phyloP scores from a whole-genome alignment of 1,140 invertebrate species.

The Limonius californicus region DNA sequence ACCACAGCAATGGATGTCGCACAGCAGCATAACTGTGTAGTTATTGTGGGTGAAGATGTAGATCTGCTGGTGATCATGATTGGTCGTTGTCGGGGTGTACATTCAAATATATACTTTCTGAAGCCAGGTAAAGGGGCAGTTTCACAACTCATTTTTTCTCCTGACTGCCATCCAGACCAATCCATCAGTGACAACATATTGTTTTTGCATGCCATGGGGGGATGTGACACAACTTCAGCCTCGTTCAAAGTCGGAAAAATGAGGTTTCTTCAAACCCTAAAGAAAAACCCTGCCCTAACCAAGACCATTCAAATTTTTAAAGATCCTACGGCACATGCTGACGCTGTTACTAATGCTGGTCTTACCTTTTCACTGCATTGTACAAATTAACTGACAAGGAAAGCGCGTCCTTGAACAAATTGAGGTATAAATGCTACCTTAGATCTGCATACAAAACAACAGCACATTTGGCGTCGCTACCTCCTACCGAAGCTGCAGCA shows the following conservation, averaged over 20 bases:
- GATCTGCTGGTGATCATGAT: conserved; percentile 22
- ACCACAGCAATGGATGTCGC: conserved; percentile 14
- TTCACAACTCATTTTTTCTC: neutral
- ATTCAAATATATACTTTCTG: conserved; percentile 17
- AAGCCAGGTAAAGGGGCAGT: neutral
- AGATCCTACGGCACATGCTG: neutral
- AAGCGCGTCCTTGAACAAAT: neutral
- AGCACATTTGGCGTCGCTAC: neutral
- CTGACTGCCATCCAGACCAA: neutral
- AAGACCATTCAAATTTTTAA: neutral
- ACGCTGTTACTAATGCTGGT: neutral
- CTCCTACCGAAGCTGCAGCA: neutral
- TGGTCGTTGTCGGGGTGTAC: neutral
- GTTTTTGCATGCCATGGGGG: neutral
- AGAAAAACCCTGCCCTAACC: neutral
- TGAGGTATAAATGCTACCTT: conserved; percentile 5
- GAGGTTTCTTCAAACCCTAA: neutral
- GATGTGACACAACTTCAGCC: conserved; percentile 1
- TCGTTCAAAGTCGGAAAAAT: neutral
- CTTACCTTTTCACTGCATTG: neutral
- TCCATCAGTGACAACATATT: neutral
- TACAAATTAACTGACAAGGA: neutral
- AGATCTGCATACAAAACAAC: neutral
- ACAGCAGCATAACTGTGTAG: conserved; percentile 3
- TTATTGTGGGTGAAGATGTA: conserved; percentile 20